Evolutionary conservation across 2,888 invertebrate species (phyloP).

Genomic region (Orgyia antiqua): DNA sequence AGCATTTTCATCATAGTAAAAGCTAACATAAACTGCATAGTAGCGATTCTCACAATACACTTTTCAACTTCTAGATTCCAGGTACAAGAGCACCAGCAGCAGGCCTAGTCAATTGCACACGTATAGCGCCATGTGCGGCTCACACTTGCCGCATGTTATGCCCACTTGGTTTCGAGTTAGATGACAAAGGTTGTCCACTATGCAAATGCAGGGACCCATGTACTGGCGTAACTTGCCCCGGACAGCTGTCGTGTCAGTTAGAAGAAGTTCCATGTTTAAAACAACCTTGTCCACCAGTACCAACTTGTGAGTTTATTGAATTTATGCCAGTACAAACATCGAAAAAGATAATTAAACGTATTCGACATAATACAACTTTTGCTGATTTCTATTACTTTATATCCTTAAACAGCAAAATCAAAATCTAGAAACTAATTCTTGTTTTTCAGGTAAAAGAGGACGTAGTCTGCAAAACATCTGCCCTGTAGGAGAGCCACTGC

Average conservation of each 20-base stretch:
- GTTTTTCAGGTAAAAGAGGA: constrained; percentile 82
- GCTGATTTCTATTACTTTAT: too few species aligned
- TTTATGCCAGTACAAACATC: too few species aligned
- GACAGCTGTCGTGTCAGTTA: constrained; percentile 85
- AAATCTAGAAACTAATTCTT: not conserved
- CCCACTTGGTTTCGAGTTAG: constrained; percentile 87
- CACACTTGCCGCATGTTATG: constrained; percentile 93
- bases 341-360: too few species aligned
- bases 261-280: constrained; percentile 87
- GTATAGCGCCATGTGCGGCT: constrained; percentile 84
- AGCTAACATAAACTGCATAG: too few species aligned
- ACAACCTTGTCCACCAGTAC: constrained; percentile 90
- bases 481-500: constrained; percentile 85
- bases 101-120: constrained; percentile 83
- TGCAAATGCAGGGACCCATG: constrained; percentile 92
- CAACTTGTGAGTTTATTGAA: constrained; percentile 80
- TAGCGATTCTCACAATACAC: too few species aligned
- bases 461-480: constrained; percentile 87
- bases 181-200: constrained; percentile 83
- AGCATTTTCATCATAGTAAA: too few species aligned
- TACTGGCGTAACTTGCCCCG: constrained; percentile 85
- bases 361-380: too few species aligned
- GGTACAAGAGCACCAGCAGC: constrained; percentile 84
- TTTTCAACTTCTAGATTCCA: constrained; percentile 76
- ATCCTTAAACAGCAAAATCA: too few species aligned